A percentile compares a stretch with the other conserved stretches of the same genome.
Evolutionary conservation across 2,888 invertebrate species (phyloP).

Genomic region (Lepidonotus clava): DNA sequence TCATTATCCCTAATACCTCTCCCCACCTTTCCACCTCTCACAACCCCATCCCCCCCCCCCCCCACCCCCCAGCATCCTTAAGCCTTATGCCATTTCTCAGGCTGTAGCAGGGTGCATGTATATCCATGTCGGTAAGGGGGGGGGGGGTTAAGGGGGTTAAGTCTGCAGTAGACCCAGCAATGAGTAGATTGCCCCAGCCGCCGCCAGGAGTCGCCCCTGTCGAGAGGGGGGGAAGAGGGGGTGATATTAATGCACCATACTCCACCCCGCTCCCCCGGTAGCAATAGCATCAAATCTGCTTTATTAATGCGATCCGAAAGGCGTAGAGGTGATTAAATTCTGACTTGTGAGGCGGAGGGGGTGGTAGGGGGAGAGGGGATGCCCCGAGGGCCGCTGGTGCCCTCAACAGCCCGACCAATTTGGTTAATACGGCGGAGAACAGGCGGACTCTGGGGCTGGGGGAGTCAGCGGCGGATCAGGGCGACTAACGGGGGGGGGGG

Average conservation of each 20-base stretch:
- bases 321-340: constrained; percentile 44
- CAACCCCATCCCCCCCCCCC: background rate
- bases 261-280: background rate
- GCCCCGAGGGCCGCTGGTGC: constrained; percentile 8
- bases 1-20: too few species aligned
- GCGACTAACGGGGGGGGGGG: background rate
- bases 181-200: background rate
- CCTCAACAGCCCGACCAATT: background rate
- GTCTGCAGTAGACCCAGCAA: background rate
- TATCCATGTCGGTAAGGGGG: background rate
- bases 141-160: background rate
- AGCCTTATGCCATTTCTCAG: background rate
- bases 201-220: background rate
- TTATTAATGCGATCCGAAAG: constrained; percentile 48
- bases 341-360: constrained; percentile 25
- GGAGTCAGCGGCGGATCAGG: constrained; percentile 28
- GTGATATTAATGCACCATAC: too few species aligned
- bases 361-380: background rate
- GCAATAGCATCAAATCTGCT: constrained; percentile 23
- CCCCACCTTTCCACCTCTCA: too few species aligned
- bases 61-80: too few species aligned
- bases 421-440: constrained; percentile 34
- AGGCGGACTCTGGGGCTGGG: too few species aligned
- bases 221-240: background rate
- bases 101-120: background rate